Evolutionary conservation across 2,888 invertebrate genomes (phyloP), one percentile per base, ranked within the genome.

Genomic region (Andrena bucephala): DNA sequence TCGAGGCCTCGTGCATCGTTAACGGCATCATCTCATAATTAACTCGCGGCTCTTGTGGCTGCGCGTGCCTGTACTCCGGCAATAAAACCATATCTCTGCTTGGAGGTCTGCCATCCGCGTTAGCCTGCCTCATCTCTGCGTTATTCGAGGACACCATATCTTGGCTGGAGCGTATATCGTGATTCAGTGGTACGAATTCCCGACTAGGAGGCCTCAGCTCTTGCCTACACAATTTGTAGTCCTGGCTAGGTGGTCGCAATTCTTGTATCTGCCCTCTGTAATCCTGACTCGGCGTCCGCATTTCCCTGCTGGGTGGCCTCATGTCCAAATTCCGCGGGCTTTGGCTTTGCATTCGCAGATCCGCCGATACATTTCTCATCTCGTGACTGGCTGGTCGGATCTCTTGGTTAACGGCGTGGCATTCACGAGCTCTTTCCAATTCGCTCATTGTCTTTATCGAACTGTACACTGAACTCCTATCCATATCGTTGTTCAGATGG

Each of bases 151-250:
- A 65, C 3, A 71, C 36, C 27, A 88, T 69, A 7, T 89, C 89
- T 54, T 86, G 89, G 52, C 65, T 77, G 2, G 83, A 60, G 36
- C 88, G 83, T 48, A 76, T 52, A 60, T 91, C 91, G 6, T 85
- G 83, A 59, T 76, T 77, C 20, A 86, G 73, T 0, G 85, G 85
- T 69, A 91, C 92, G 65, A 89, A 90, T 36, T 92, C 91, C 13
- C 86, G 86, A 69, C 86, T 89, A n/a, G 89, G 86, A n/a, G 91
- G 84, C 66, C 90, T 87, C 29, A 89, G 27, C 33, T 92, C 91
- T 66, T 87, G 88, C 7, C 84, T 72, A 27, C 83, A 85, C 50
- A 87, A 29, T 68, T 87, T 89, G 67, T 81, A 88, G 8, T 89
- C 89, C 36, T 85, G 88, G 75, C 33, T 74, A 20, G 87, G 81